Evolutionary conservation across 1,140 invertebrate genomes (phyloP).

Genomic region (Phymorhynchus buccinoides): DNA sequence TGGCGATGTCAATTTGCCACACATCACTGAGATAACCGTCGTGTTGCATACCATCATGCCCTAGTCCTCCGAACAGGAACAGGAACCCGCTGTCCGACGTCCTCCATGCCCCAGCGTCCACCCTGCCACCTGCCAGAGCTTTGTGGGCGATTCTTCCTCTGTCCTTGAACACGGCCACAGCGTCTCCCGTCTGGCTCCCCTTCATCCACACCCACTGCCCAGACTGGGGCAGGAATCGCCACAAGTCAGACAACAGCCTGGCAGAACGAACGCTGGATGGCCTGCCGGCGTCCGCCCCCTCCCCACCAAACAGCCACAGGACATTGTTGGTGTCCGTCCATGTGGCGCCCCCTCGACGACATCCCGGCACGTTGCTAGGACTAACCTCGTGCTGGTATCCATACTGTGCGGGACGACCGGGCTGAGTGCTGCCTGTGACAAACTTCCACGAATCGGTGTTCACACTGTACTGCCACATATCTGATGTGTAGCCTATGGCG

Average conservation of each 20-base stretch:
- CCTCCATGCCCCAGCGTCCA: conserved; percentile 51
- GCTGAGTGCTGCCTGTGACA: conserved; percentile 30
- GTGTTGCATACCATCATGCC: conserved; percentile 46
- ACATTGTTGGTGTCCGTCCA: conserved; percentile 50
- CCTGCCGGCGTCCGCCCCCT: conserved; percentile 44
- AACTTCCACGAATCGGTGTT: conserved; percentile 45
- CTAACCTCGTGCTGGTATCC: conserved; percentile 5
- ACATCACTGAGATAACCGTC: conserved; percentile 57
- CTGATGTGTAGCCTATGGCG: conserved; percentile 49
- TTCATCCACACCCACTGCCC: conserved; percentile 54
- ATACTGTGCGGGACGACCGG: conserved; percentile 37
- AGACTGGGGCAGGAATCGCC: conserved; percentile 45
- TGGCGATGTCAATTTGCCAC: conserved; percentile 49
- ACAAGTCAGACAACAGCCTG: conserved; percentile 54
- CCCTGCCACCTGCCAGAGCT: conserved; percentile 48
- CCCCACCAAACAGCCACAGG: conserved; percentile 63
- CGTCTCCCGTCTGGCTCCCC: conserved; percentile 44
- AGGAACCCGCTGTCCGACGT: conserved; percentile 33
- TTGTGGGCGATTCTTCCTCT: conserved; percentile 33
- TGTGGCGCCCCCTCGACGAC: conserved; percentile 47
- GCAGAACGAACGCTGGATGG: conserved; percentile 33
- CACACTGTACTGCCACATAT: conserved; percentile 54
- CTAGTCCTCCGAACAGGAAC: conserved; percentile 56
- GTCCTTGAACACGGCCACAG: conserved; percentile 33
- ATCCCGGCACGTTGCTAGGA: conserved; percentile 41